Conservation (phyloP, 2,113 vertebrate species). For the Melierax canorus region DNA sequence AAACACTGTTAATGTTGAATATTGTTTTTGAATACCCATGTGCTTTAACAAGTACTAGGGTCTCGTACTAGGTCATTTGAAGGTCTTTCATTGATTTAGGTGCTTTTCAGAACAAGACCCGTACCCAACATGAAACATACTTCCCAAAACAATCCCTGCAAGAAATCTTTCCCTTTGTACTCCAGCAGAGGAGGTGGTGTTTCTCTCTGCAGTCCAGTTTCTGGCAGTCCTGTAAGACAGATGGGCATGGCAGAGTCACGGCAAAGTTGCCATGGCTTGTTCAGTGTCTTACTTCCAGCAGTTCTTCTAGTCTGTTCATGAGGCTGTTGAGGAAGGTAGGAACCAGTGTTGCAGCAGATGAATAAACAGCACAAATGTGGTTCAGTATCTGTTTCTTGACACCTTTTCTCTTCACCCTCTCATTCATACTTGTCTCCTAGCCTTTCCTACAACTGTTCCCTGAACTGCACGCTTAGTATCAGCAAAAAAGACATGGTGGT, state of each 20-base stretch:
- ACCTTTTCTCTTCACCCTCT: background rate
- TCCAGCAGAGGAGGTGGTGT: background rate
- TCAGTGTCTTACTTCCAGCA: background rate
- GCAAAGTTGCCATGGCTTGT: background rate
- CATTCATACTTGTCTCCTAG: background rate
- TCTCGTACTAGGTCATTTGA: fast-evolving
- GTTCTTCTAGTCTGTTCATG: background rate
- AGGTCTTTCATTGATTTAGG: background rate
- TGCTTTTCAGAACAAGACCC: background rate
- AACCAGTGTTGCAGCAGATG: background rate
- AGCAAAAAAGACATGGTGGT: background rate
- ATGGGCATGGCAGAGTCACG: background rate
- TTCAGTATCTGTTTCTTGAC: background rate
- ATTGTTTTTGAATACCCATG: background rate
- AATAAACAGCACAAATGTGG: background rate
- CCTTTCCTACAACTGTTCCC: background rate
- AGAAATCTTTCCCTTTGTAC: background rate
- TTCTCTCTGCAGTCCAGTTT: background rate
- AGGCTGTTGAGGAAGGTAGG: background rate
- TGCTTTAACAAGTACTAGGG: background rate
- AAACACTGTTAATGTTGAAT: background rate
- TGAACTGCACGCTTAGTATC: background rate
- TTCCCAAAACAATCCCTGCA: background rate
- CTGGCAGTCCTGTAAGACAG: background rate
- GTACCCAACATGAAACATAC: background rate